Percentiles rank a stretch among this genome's conserved stretches.
Evolutionary conservation across 2,113 vertebrate species (phyloP).

Genomic region (Triplophysa siluroides): DNA sequence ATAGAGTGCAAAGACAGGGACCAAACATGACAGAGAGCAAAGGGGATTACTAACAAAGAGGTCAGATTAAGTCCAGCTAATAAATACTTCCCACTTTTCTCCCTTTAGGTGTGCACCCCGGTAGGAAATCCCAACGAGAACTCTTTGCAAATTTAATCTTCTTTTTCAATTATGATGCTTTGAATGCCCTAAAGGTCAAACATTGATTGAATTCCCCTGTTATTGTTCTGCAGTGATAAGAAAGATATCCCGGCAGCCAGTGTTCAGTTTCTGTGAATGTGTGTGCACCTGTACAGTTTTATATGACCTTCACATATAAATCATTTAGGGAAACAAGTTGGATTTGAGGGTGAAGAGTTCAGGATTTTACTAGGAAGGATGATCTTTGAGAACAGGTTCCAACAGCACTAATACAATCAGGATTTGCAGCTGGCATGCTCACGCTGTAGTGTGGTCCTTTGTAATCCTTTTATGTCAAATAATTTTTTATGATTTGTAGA

Average conservation of each 20-base stretch:
- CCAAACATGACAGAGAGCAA: neutral
- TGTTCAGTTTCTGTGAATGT: slow-evolving; percentile 14
- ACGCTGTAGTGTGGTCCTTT: neutral
- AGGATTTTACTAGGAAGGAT: neutral
- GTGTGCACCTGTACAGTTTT: neutral
- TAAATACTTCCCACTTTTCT: neutral
- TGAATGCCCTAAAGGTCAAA: slow-evolving; percentile 22
- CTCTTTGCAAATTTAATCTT: slow-evolving; percentile 8
- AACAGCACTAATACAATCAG: slow-evolving; percentile 7
- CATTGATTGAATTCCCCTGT: slow-evolving; percentile 25
- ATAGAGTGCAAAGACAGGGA: neutral
- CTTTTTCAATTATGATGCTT: slow-evolving; percentile 27
- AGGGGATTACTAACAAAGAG: neutral
- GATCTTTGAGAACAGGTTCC: slow-evolving; percentile 6
- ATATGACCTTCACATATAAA: slow-evolving; percentile 10
- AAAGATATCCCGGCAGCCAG: slow-evolving; percentile 2
- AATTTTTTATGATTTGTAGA: neutral
- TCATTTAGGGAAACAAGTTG: neutral
- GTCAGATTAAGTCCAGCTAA: neutral
- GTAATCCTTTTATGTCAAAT: neutral
- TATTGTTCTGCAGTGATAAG: neutral
- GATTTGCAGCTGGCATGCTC: neutral
- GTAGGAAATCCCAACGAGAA: slow-evolving; percentile 2
- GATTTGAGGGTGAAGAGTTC: slow-evolving; percentile 2
- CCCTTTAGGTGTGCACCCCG: neutral